Percentiles rank a stretch among this genome's conserved stretches.
phyloP scores from a whole-genome alignment of 2,888 invertebrate species.

The Herminia tarsipennalis region DNA sequence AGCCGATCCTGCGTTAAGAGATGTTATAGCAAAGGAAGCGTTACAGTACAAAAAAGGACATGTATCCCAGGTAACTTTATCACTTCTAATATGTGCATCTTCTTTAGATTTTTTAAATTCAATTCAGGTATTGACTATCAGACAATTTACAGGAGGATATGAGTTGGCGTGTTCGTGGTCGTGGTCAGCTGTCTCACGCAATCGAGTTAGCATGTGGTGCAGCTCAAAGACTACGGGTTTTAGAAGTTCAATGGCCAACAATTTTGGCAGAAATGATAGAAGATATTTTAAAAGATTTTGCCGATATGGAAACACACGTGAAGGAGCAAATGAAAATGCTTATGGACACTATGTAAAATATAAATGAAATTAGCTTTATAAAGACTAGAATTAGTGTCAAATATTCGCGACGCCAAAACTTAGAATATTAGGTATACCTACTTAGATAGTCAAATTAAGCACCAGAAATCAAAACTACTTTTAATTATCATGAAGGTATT shows the following conservation, averaged over 20 bases:
- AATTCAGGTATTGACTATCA: too few relatives aligned
- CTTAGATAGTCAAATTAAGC: neutral
- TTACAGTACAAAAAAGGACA: constrained; percentile 91
- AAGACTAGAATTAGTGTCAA: constrained; percentile 37
- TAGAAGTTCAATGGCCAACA: constrained; percentile 92
- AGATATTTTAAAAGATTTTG: constrained; percentile 91
- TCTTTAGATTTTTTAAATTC: too few relatives aligned
- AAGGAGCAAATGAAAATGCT: constrained; percentile 87
- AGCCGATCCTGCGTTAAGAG: constrained; percentile 91
- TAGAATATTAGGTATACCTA: constrained; percentile 2
- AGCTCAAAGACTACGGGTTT: constrained; percentile 89
- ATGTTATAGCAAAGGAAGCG: constrained; percentile 94
- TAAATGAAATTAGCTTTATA: constrained; percentile 12
- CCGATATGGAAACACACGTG: constrained; percentile 92
- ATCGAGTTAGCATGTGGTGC: constrained; percentile 91
- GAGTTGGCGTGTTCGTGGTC: constrained; percentile 90
- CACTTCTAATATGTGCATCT: neutral
- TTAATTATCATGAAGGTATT: too few relatives aligned
- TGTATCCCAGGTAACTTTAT: constrained; percentile 70
- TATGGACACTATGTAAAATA: constrained; percentile 64
- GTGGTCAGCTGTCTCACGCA: constrained; percentile 88
- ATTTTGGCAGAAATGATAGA: constrained; percentile 91
- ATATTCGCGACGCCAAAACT: constrained; percentile 32
- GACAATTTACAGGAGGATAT: constrained; percentile 89
- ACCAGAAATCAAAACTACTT: constrained; percentile 1